Conservation (phyloP, 1,140 invertebrate species). For the Nomia melanderi region DNA sequence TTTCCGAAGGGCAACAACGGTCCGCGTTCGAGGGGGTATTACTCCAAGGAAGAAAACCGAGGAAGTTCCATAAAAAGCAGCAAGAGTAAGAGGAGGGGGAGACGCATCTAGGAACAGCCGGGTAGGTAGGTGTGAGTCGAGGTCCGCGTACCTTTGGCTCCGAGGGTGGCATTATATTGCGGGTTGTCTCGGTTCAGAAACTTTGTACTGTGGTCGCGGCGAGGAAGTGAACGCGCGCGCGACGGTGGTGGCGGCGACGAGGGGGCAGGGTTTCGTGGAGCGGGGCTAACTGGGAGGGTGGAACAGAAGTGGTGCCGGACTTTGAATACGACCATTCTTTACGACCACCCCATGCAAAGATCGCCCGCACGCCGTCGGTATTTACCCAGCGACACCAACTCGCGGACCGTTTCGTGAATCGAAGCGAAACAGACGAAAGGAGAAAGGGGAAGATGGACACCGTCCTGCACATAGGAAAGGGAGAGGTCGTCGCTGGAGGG, state of each 20-base stretch:
- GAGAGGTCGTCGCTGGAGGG: conserved; percentile 34
- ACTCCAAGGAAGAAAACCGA: too few species aligned
- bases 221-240: conserved; percentile 50
- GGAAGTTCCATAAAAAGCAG: neutral
- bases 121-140: conserved; percentile 36
- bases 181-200: conserved; percentile 77
- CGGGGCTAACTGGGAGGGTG: conserved; percentile 55
- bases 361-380: conserved; percentile 67
- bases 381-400: conserved; percentile 70
- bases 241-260: conserved; percentile 34
- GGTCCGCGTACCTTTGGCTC: conserved; percentile 41
- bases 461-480: conserved; percentile 8
- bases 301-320: conserved; percentile 63
- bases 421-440: conserved; percentile 63
- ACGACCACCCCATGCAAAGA: conserved; percentile 72
- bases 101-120: conserved; percentile 30
- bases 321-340: conserved; percentile 76
- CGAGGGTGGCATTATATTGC: conserved; percentile 75
- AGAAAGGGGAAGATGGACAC: conserved; percentile 48
- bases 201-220: conserved; percentile 73
- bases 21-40: too few species aligned
- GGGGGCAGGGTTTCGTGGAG: too few species aligned
- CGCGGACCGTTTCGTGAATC: conserved; percentile 62
- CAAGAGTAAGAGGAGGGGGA: conserved; percentile 2
- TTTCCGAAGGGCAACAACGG: too few species aligned